Evolutionary conservation across 2,113 vertebrate species (phyloP).

Genomic region (Otis tarda): DNA sequence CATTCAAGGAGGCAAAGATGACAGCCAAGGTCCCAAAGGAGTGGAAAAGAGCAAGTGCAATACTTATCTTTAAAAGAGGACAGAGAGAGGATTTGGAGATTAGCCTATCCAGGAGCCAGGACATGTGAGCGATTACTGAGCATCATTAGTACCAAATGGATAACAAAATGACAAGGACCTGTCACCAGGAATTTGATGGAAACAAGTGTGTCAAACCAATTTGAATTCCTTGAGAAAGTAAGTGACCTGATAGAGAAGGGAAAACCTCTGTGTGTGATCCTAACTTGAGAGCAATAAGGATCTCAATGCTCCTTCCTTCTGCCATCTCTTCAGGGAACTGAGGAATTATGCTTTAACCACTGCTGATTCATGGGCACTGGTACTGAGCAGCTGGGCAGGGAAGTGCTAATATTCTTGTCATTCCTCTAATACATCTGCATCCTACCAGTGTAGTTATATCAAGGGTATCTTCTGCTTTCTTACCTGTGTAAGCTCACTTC

Average conservation of each 20-base stretch:
- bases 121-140: neutral
- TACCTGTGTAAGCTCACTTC: neutral
- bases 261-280: neutral
- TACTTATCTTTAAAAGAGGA: neutral
- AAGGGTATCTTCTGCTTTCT: neutral
- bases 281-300: neutral
- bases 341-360: neutral
- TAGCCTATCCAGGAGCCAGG: neutral
- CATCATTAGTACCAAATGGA: neutral
- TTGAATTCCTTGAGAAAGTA: neutral
- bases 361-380: rapidly evolving
- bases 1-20: neutral
- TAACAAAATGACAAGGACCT: neutral
- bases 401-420: neutral
- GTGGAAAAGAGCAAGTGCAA: neutral
- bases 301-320: neutral
- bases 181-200: neutral
- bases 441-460: neutral
- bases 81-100: neutral
- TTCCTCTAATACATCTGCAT: neutral
- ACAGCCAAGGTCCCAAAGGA: neutral
- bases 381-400: neutral
- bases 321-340: neutral
- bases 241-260: neutral
- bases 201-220: neutral